A percentile compares a stretch with the other conserved stretches of the same genome.
phyloP scores from a whole-genome alignment of 2,888 invertebrate genomes.

The Girardia tigrina region DNA sequence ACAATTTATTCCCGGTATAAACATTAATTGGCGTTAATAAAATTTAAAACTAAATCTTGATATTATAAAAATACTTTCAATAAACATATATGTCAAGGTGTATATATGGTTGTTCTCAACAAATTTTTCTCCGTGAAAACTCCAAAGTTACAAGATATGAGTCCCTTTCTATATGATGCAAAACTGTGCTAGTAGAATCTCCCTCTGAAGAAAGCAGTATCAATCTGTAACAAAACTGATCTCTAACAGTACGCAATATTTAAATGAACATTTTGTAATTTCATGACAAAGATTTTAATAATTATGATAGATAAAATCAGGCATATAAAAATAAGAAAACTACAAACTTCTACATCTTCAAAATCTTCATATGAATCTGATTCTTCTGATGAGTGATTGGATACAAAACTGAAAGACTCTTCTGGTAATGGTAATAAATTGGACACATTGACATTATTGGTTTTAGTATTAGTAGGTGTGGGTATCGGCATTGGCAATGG shows the following conservation, averaged over 20 bases:
- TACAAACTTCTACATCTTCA: neutral
- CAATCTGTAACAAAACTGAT: no score
- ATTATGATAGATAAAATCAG: neutral
- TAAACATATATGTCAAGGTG: no score
- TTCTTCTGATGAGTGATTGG: neutral
- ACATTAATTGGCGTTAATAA: no score
- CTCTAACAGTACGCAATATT: neutral
- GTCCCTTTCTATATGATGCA: no score
- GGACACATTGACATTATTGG: neutral
- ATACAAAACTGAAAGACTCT: slow-evolving; percentile 18
- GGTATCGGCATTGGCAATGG: neutral
- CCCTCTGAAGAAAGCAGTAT: no score
- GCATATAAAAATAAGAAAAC: neutral
- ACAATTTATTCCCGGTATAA: no score
- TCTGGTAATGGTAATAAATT: slow-evolving; percentile 20
- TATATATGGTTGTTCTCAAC: no score
- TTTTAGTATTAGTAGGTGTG: neutral
- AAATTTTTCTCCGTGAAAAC: no score
- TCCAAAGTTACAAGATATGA: no score
- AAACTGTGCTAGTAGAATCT: no score
- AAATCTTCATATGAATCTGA: slow-evolving; percentile 8
- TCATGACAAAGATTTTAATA: neutral
- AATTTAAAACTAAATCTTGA: no score
- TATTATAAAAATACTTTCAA: no score
- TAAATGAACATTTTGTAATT: neutral